phyloP scores from a whole-genome alignment of 2,888 invertebrate genomes.

The Periphyllus acericola region DNA sequence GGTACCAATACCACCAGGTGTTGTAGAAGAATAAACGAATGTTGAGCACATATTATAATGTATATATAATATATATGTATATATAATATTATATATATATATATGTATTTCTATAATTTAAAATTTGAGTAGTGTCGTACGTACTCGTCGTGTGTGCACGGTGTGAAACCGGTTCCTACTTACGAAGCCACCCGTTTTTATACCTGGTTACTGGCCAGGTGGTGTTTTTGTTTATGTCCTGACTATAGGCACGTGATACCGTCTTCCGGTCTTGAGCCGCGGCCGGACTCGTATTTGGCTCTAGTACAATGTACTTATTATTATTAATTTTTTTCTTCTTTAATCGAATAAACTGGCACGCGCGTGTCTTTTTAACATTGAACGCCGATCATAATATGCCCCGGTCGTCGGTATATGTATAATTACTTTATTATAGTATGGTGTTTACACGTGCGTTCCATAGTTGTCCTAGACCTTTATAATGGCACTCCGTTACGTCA shows the following conservation, averaged over 20 bases:
- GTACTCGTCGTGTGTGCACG: neutral
- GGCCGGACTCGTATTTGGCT: neutral
- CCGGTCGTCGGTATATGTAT: neutral
- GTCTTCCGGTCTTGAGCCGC: constrained; percentile 34
- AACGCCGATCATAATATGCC: neutral
- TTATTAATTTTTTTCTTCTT: neutral
- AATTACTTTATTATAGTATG: constrained; percentile 27
- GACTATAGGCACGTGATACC: neutral
- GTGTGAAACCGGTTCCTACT: constrained; percentile 49
- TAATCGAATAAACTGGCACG: neutral
- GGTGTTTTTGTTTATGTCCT: constrained; percentile 27
- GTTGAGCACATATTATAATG: neutral
- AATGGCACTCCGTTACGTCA: neutral
- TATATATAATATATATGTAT: neutral
- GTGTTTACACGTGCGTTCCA: neutral
- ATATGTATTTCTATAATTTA: neutral
- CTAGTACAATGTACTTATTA: neutral
- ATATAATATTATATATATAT: neutral
- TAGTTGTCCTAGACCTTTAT: neutral
- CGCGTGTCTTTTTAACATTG: constrained; percentile 6
- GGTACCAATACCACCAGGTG: constrained; percentile 23
- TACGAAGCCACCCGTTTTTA: constrained; percentile 20
- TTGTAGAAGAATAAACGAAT: neutral
- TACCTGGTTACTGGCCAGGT: constrained; percentile 29
- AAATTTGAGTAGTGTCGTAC: neutral